Evolutionary conservation across 2,888 invertebrate species (phyloP).

Genomic region (Atethmia centrago): DNA sequence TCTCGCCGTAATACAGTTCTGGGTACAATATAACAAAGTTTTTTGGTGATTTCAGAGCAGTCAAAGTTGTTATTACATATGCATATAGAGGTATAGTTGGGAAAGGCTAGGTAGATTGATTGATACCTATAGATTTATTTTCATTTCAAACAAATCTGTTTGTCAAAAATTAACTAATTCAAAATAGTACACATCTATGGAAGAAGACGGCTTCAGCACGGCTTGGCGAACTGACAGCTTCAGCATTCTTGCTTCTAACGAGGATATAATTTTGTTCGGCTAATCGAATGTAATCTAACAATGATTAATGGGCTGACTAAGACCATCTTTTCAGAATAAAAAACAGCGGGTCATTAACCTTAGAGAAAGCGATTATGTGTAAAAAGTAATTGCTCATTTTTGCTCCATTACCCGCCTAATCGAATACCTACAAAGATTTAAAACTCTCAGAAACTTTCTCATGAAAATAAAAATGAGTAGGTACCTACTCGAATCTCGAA

Average conservation of each 20-base stretch:
- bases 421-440: constrained; percentile 36
- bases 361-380: constrained; percentile 21
- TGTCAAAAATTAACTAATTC: neutral
- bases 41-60: too few species aligned
- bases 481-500: neutral
- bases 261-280: neutral
- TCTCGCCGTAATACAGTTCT: too few species aligned
- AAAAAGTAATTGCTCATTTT: constrained; percentile 49
- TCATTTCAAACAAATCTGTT: neutral
- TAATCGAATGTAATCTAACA: constrained; percentile 28
- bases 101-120: too few species aligned
- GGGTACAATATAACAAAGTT: too few species aligned
- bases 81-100: too few species aligned
- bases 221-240: neutral
- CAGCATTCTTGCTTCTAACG: neutral
- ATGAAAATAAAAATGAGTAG: constrained; percentile 12
- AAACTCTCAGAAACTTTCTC: constrained; percentile 27
- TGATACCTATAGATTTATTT: neutral
- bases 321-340: constrained; percentile 32
- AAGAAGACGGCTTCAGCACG: too few species aligned
- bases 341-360: constrained; percentile 35
- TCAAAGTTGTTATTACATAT: too few species aligned
- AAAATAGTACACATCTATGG: neutral
- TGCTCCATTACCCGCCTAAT: constrained; percentile 45
- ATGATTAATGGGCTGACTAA: constrained; percentile 27